Base-by-base conservation (phyloP, 1,140 invertebrate genomes). In the Nasonia vitripennis region DNA sequence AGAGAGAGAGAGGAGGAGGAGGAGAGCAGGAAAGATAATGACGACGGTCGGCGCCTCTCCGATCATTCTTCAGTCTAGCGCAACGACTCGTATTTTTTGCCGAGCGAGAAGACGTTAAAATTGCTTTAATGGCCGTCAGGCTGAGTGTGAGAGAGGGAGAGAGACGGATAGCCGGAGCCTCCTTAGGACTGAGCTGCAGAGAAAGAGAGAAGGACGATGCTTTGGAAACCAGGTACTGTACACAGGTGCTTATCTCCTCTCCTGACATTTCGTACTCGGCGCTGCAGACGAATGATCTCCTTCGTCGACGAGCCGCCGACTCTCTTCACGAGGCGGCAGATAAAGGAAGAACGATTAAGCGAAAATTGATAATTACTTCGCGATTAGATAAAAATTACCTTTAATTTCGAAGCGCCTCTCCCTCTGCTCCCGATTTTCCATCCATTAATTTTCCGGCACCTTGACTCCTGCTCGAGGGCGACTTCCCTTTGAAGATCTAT, bases 1-100 rank as follows among this genome's bases (percentile, higher is more conserved):
- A 27, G 27, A 27, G 45, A 83, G 70, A 70, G 27, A 27, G 55
- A 75, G 41, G 83, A 48, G 41, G 45, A 48, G 51, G 6, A 67
- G 37, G 41, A 70, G 85, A 87, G 83, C 83, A 82, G 68, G 68
- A 86, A 80, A 89, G 88, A 84, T 80, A 87, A 81, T 91, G 89
- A 92, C 88, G 90, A 90, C 86, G 88, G 84, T 85, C 88, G 91
- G 91, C 91, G 91, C 91, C 91, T 91, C 88, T 89, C 86, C 89
- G 91, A 92, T 92, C 91, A 92, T 91, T 91, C 91, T 92, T 92
- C 91, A 92, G 91, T 92, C 91, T 92, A 92, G 91, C 90, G 89
- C 90, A 92, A 91, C 91, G 89, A 91, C 91, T 91, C 89, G 85
- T 86, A 90, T 90, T 92, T 92, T 92, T 92, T 92, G 89, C 90